Evolutionary conservation across 2,113 vertebrate species (phyloP).

Genomic region (Nesogale talazaci): DNA sequence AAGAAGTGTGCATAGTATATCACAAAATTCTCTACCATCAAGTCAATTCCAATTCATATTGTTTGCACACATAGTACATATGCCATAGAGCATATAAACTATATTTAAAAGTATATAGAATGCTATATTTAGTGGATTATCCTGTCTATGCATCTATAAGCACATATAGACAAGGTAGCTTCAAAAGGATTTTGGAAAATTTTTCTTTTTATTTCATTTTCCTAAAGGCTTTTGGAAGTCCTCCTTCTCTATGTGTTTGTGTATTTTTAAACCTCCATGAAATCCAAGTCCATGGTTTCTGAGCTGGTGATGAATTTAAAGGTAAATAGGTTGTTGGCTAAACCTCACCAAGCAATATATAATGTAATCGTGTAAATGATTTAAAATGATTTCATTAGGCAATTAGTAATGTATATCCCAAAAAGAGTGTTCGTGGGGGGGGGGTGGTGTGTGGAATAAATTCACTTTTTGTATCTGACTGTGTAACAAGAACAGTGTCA

Average conservation of each 20-base stretch:
- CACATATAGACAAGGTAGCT: too few relatives aligned
- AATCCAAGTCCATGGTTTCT: neutral
- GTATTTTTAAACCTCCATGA: neutral
- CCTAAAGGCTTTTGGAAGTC: too few relatives aligned
- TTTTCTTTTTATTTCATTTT: too few relatives aligned
- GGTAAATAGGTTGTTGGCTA: conserved; percentile 13
- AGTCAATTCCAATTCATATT: too few relatives aligned
- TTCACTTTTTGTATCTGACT: neutral
- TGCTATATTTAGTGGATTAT: neutral
- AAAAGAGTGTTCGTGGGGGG: neutral
- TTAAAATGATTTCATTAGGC: conserved; percentile 29
- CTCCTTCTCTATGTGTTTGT: neutral
- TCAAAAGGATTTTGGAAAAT: too few relatives aligned
- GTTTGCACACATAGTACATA: too few relatives aligned
- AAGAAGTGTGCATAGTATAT: neutral
- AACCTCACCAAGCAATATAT: neutral
- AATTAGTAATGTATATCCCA: conserved; percentile 14
- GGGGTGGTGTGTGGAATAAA: neutral
- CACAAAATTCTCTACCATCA: too few relatives aligned
- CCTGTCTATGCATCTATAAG: neutral
- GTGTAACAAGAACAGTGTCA: neutral
- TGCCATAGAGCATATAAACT: neutral
- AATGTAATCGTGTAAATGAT: conserved; percentile 27
- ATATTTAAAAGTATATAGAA: neutral
- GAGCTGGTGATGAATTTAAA: conserved; percentile 24